These are phyloP conservation scores for Denticeps clupeoides DNA, from an alignment of 2,797 vertebrate genomes.

Conservation along the genomic window DNA sequence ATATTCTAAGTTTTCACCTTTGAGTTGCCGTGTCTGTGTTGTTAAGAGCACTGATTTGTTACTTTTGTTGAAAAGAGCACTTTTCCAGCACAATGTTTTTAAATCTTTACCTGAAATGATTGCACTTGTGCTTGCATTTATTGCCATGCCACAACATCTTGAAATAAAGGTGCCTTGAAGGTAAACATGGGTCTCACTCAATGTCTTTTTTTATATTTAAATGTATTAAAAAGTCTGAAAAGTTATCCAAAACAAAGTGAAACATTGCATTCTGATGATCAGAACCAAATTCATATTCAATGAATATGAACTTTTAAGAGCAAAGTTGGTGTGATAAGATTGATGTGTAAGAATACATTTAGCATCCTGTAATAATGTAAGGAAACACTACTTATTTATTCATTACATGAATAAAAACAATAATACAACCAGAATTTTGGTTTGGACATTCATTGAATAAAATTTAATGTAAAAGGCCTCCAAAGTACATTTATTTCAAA, in stretches of 20 bases:
- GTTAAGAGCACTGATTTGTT: conserved; percentile 54
- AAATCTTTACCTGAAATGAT: conserved; percentile 47
- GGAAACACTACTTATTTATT: too few relatives aligned
- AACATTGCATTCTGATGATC: not conserved
- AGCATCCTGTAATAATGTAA: too few relatives aligned
- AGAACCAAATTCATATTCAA: not conserved
- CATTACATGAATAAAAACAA: too few relatives aligned
- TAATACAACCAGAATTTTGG: too few relatives aligned
- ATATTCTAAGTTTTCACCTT: conserved; percentile 54
- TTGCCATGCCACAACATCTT: conserved; percentile 69
- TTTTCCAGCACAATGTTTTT: conserved; percentile 53
- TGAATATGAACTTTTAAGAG: not conserved
- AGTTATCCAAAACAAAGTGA: conserved; percentile 1
- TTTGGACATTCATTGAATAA: too few relatives aligned
- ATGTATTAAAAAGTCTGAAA: too few relatives aligned
- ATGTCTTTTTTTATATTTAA: too few relatives aligned
- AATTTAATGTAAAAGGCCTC: too few relatives aligned
- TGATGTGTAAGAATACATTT: too few relatives aligned
- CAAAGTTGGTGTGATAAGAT: not conserved
- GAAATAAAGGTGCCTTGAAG: conserved; percentile 75
- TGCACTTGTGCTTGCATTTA: conserved; percentile 66
- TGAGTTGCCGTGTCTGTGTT: conserved; percentile 35
- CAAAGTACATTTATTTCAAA: too few relatives aligned
- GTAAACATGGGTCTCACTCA: not conserved
- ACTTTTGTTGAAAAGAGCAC: conserved; percentile 55